Conservation (phyloP, 2,888 invertebrate genomes). For the Megalurothrips usitatus region DNA sequence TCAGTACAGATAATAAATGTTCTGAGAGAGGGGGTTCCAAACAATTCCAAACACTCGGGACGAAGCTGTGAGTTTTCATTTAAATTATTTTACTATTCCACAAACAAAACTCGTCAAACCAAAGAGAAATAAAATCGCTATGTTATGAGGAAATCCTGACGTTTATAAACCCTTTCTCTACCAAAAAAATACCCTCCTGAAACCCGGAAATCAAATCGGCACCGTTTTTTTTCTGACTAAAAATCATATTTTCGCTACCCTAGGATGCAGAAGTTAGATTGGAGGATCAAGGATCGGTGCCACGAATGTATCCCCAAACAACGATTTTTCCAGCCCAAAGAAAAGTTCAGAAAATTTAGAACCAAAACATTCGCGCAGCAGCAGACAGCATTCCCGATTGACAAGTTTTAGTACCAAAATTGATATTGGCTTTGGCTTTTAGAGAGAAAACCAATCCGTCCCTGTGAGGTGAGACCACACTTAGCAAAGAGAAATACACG, state of each 20-base stretch:
- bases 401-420: not conserved
- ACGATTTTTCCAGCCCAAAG: not conserved
- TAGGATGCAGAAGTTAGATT: not conserved
- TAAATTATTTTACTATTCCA: too few relatives aligned
- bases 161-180: not conserved
- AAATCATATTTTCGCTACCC: not conserved
- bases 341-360: not conserved
- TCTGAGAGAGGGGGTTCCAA: not conserved
- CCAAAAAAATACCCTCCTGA: not conserved
- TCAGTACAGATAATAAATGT: not conserved
- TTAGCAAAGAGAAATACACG: too few relatives aligned
- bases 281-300: too few relatives aligned
- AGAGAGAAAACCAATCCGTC: too few relatives aligned
- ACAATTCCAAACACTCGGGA: not conserved
- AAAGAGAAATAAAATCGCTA: not conserved
- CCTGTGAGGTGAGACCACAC: too few relatives aligned
- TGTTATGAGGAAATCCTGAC: not conserved
- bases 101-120: too few relatives aligned
- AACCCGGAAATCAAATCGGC: not conserved
- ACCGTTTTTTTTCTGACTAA: not conserved
- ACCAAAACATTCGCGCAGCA: not conserved
- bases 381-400: conserved; percentile 6
- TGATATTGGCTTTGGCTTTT: not conserved
- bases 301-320: too few relatives aligned
- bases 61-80: not conserved